A percentile compares a stretch with the other conserved stretches of the same genome.
Conservation (phyloP, 1,140 invertebrate genomes). For the Orius laevigatus region DNA sequence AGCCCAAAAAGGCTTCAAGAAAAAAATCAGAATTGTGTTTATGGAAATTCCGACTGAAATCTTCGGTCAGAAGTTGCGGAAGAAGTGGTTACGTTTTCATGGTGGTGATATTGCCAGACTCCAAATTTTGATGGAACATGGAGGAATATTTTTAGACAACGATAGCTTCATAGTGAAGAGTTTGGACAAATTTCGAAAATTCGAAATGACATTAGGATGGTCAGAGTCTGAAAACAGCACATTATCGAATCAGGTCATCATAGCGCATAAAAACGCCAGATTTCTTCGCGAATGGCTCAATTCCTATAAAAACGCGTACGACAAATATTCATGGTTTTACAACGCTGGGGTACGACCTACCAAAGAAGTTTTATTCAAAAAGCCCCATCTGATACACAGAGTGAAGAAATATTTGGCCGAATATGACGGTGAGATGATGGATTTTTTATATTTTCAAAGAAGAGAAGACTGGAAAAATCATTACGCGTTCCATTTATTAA, state of each 20-base stretch:
- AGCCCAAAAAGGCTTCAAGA: conserved; percentile 10
- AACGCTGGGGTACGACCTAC: conserved; percentile 24
- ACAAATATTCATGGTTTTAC: conserved; percentile 23
- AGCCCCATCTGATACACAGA: conserved; percentile 22
- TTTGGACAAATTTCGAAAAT: conserved; percentile 20
- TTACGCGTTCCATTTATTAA: background rate
- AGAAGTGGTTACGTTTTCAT: conserved; percentile 13
- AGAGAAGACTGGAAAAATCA: background rate
- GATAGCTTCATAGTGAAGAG: conserved; percentile 17
- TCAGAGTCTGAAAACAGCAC: conserved; percentile 15
- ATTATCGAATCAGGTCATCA: conserved; percentile 19
- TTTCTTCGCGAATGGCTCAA: conserved; percentile 24
- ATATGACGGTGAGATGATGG: background rate
- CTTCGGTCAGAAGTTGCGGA: conserved; percentile 21
- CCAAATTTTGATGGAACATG: conserved; percentile 17
- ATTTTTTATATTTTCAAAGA: conserved; percentile 5
- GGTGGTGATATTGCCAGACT: conserved; percentile 19
- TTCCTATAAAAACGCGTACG: conserved; percentile 22
- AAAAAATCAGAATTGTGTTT: conserved; percentile 12
- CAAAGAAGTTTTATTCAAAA: conserved; percentile 17
- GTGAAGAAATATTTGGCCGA: conserved; percentile 19
- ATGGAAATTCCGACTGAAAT: conserved; percentile 20
- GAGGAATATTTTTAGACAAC: conserved; percentile 21
- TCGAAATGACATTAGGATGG: conserved; percentile 29
- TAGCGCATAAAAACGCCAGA: conserved; percentile 23